Base-by-base conservation (phyloP, 2,888 invertebrate genomes). In the Aethes cnicana region DNA sequence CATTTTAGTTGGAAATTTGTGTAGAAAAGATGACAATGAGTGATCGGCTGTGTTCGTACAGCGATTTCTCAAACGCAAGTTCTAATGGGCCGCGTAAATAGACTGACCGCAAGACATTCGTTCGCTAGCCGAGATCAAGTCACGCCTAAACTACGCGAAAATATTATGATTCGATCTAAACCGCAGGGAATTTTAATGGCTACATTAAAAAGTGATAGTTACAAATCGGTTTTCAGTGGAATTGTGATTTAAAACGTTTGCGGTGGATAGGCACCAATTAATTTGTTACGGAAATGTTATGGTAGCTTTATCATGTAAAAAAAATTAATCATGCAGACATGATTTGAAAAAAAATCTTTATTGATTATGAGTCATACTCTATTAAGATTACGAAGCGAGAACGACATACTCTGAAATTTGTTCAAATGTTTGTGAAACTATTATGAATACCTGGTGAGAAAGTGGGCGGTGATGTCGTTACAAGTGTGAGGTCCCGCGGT, bases 141-240 rank as follows among this genome's bases (percentile, higher is more conserved):
- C 52, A 46, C 33, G 39, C 16, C 37, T 20, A 37, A 72, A 77
- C 67, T 71, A 72, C 71, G 75, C 77, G 80, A 77, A 83, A 84
- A 78, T 78, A 72, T 78, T 79, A 75, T 70, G 73, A 77, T 73
- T 70, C 68, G 68, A 63, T 73, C 67, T 65, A 58, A 75, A 84
- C 83, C 84, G 79, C 84, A 81, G 74, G 80, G 78, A 75, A 81
- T 81, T 85, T 80, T 82, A 81, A 84, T 81, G 78, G 75, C 69
- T 75, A 77, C 81, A 85, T 86, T 84, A 86, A 83, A 83, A 81
- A 81, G 79, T 81, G 85, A 84, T 84, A 83, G 84, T 81, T 67
- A 85, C 84, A 84, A 85, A 85, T 84, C 74, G 77, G 73, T 77
- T 69, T 71, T 52, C 53, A 49, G 64, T 71, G 66, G 70, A 66